A percentile compares a stretch with the other conserved stretches of the same genome.
These are phyloP conservation scores for Pristionchus entomophagus DNA, from an alignment of 2,888 invertebrate genomes.

Conservation along the genomic window DNA sequence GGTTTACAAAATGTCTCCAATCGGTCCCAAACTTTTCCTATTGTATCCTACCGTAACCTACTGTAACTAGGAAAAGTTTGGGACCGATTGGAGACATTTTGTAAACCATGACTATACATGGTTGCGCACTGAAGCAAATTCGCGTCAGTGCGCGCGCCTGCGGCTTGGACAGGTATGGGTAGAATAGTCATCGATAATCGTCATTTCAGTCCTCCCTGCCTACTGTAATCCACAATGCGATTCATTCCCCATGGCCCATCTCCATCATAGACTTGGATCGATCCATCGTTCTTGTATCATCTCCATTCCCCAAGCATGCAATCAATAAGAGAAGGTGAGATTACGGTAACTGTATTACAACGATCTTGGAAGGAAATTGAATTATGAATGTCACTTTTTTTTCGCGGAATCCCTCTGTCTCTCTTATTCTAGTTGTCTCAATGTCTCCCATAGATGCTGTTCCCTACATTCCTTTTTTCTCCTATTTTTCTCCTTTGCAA, in stretches of 20 bases:
- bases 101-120: too few species aligned
- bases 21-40: too few species aligned
- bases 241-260: constrained; percentile 62
- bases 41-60: too few species aligned
- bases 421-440: background rate
- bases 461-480: background rate
- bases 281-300: constrained; percentile 65
- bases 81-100: too few species aligned
- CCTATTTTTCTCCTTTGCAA: background rate
- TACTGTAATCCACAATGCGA: constrained; percentile 21
- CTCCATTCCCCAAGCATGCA: constrained; percentile 59
- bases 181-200: background rate
- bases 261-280: constrained; percentile 71
- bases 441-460: background rate
- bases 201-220: constrained; percentile 14
- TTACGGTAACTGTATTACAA: background rate
- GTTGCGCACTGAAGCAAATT: too few species aligned
- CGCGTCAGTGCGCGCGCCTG: too few species aligned
- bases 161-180: too few species aligned
- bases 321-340: constrained; percentile 49
- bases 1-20: too few species aligned
- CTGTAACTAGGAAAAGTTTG: too few species aligned
- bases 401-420: background rate
- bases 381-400: background rate
- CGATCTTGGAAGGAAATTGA: background rate